phyloP scores from a whole-genome alignment of 2,113 vertebrate genomes.

The Salvator merianae region DNA sequence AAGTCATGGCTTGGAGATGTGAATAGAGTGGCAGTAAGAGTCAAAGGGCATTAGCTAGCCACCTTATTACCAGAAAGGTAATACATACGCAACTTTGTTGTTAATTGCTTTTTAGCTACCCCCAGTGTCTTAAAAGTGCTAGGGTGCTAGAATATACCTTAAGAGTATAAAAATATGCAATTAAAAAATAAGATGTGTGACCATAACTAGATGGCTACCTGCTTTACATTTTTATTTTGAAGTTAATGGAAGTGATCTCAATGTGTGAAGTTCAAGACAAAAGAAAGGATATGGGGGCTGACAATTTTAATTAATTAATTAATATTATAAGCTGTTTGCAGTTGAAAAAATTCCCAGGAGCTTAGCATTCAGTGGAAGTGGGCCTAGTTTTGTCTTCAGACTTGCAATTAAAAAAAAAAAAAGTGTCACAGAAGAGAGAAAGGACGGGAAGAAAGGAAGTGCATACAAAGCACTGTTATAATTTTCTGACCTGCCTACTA shows the following conservation, averaged over 20 bases:
- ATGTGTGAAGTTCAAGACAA: neutral
- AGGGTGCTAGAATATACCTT: too few species aligned
- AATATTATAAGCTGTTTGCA: neutral
- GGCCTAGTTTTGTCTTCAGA: neutral
- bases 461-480: too few species aligned
- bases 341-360: neutral
- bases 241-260: neutral
- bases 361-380: neutral
- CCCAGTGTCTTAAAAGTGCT: neutral
- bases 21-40: too few species aligned
- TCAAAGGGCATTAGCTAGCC: too few species aligned
- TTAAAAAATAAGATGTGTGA: neutral
- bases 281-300: neutral
- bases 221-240: neutral
- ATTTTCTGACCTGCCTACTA: neutral
- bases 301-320: neutral
- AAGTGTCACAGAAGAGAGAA: neutral
- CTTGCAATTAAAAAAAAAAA: neutral
- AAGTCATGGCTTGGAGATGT: too few species aligned
- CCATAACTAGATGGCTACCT: neutral
- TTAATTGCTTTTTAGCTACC: too few species aligned
- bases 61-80: too few species aligned
- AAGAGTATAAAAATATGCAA: neutral
- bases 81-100: too few species aligned
- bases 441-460: neutral